Conservation (phyloP, 2,888 invertebrate genomes). For the Parnassius glacialis region DNA sequence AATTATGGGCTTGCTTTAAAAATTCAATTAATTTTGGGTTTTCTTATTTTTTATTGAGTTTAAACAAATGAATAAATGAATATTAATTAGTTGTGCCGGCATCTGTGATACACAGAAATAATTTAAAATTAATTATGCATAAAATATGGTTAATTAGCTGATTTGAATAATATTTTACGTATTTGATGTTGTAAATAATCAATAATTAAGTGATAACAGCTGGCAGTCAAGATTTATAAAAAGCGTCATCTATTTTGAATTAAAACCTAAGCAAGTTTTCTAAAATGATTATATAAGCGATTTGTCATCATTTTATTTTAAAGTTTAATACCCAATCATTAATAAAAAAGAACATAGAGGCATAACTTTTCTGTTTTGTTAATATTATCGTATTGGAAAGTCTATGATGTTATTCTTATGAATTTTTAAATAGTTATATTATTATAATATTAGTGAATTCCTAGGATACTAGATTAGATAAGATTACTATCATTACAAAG, state of each 20-base stretch:
- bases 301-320: not conserved
- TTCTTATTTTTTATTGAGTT: slow-evolving; percentile 38
- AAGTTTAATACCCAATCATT: not conserved
- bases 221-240: not conserved
- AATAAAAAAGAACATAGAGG: slow-evolving; percentile 42
- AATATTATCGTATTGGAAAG: too few relatives aligned
- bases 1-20: slow-evolving; percentile 40
- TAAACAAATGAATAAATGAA: slow-evolving; percentile 26
- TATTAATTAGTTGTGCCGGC: slow-evolving; percentile 1
- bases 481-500: too few relatives aligned
- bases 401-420: too few relatives aligned
- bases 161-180: slow-evolving; percentile 5
- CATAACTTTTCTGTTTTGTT: too few relatives aligned
- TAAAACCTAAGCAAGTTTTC: too few relatives aligned
- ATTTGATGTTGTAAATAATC: not conserved
- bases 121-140: slow-evolving; percentile 5
- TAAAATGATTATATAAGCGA: too few relatives aligned
- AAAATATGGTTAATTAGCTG: slow-evolving; percentile 3
- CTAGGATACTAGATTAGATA: too few relatives aligned
- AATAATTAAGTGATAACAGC: not conserved
- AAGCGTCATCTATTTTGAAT: not conserved
- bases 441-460: too few relatives aligned
- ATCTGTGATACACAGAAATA: slow-evolving; percentile 9
- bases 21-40: slow-evolving; percentile 50
- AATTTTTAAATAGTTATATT: too few relatives aligned